Evolutionary conservation across 2,797 vertebrate genomes (phyloP).

Genomic region (Acrossocheilus fasciatus): DNA sequence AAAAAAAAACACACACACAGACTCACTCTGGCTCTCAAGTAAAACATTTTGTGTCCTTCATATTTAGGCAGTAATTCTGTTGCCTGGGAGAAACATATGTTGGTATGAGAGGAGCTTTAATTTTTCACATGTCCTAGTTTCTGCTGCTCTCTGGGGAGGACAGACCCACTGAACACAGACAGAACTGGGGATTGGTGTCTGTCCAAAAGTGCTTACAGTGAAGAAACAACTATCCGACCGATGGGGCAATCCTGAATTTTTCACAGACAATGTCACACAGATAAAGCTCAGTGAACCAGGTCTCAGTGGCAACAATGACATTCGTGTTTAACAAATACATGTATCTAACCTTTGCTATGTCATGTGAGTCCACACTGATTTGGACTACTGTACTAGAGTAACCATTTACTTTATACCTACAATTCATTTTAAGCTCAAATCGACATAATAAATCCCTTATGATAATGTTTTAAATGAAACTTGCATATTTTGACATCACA

Average conservation of each 20-base stretch:
- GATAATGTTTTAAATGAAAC: background rate
- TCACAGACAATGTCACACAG: slow-evolving; percentile 31
- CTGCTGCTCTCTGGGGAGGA: slow-evolving; percentile 60
- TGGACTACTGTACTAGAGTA: background rate
- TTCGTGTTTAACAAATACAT: slow-evolving; percentile 15
- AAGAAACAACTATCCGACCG: slow-evolving; percentile 48
- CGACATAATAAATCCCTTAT: background rate
- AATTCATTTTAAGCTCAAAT: background rate
- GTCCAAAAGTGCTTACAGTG: slow-evolving; percentile 53
- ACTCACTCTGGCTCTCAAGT: slow-evolving; percentile 36
- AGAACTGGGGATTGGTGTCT: slow-evolving; percentile 52
- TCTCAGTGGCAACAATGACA: slow-evolving; percentile 10
- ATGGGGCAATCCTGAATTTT: slow-evolving; percentile 33
- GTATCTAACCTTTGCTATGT: background rate
- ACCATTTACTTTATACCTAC: background rate
- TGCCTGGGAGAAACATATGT: slow-evolving; percentile 78
- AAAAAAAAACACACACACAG: background rate
- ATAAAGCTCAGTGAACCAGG: slow-evolving; percentile 33
- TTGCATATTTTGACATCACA: background rate
- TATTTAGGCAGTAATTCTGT: slow-evolving; percentile 53
- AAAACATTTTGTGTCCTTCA: slow-evolving; percentile 54
- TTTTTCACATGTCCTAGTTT: slow-evolving; percentile 85
- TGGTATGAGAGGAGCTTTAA: slow-evolving; percentile 78
- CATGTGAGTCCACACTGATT: background rate
- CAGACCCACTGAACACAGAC: slow-evolving; percentile 50